Percentiles rank a stretch among this genome's conserved stretches.
Conservation (phyloP, 2,888 invertebrate species). For the Lamellibrachia satsuma region DNA sequence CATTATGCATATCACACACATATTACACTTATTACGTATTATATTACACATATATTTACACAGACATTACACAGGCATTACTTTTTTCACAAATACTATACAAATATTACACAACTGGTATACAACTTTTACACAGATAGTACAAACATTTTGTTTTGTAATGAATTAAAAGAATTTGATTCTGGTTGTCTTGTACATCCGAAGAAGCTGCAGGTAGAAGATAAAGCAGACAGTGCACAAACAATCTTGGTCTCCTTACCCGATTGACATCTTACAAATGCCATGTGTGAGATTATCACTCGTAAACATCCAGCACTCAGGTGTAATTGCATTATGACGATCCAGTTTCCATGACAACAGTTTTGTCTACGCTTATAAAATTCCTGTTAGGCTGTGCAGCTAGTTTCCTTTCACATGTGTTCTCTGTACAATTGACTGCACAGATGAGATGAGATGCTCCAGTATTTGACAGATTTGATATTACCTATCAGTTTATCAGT, state of each 20-base stretch:
- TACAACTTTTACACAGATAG: too few relatives aligned
- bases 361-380: not conserved
- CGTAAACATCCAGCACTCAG: not conserved
- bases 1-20: too few relatives aligned
- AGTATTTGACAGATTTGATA: not conserved
- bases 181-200: too few relatives aligned
- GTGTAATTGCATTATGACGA: not conserved
- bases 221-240: not conserved
- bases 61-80: too few relatives aligned
- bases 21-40: too few relatives aligned
- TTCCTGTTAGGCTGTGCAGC: not conserved
- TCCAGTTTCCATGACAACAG: not conserved
- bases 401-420: not conserved
- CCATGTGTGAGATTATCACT: not conserved
- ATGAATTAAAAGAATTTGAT: too few relatives aligned
- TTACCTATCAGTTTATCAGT: not conserved
- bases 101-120: too few relatives aligned
- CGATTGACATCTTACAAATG: not conserved
- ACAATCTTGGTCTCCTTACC: not conserved
- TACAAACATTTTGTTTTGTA: too few relatives aligned
- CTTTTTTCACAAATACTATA: too few relatives aligned
- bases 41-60: too few relatives aligned
- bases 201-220: not conserved
- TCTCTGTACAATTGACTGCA: not conserved
- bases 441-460: not conserved